Conservation (phyloP, 1,140 invertebrate genomes). For the Anastrepha ludens region DNA sequence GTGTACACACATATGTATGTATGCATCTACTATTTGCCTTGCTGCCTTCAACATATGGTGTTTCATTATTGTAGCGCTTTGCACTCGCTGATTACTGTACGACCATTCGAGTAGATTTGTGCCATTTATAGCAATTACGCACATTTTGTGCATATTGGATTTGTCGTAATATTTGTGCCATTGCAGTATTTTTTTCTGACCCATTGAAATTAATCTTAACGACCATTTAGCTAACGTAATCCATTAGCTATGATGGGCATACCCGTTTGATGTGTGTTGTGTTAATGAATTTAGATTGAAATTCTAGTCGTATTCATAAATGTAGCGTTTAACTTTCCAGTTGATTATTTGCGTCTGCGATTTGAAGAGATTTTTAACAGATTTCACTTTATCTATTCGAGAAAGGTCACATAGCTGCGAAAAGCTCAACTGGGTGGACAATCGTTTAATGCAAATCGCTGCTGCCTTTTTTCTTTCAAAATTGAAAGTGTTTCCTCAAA, state of each 20-base stretch:
- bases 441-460: too few relatives aligned
- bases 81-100: background rate
- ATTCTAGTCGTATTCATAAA: constrained; percentile 6
- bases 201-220: constrained; percentile 39
- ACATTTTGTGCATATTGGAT: background rate
- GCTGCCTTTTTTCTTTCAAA: too few relatives aligned
- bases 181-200: background rate
- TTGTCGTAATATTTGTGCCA: too few relatives aligned
- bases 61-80: background rate
- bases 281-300: constrained; percentile 25
- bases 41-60: background rate
- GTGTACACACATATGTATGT: background rate
- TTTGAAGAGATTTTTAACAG: background rate
- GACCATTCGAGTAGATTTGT: background rate
- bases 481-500: too few relatives aligned
- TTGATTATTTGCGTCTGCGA: background rate
- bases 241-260: background rate
- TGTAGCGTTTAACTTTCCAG: background rate
- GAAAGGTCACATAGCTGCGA: background rate
- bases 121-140: background rate
- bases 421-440: too few relatives aligned
- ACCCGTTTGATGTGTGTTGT: constrained; percentile 19
- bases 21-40: background rate
- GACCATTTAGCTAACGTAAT: background rate
- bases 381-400: background rate